Evolutionary conservation across 2,888 invertebrate species (phyloP).

Genomic region (Diarsia brunnea): DNA sequence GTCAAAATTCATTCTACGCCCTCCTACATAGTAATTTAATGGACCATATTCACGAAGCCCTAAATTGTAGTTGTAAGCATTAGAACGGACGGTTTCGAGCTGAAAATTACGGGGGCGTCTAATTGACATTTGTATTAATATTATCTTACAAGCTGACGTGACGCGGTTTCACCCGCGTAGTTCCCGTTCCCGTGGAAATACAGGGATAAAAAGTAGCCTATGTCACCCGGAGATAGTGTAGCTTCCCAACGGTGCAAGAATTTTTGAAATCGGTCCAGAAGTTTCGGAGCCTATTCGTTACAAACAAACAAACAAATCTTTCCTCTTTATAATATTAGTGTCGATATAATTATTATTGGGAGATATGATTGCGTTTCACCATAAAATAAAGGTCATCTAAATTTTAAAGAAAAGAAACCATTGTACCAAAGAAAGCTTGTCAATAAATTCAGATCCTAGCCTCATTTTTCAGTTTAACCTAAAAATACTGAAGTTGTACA

Average conservation of each 20-base stretch:
- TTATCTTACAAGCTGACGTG: too few relatives aligned
- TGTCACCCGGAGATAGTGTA: too few relatives aligned
- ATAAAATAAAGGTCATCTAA: background rate
- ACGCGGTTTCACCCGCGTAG: too few relatives aligned
- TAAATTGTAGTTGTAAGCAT: background rate
- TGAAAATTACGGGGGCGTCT: background rate
- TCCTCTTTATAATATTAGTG: too few relatives aligned
- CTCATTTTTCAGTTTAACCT: conserved; percentile 16
- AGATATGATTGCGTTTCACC: background rate
- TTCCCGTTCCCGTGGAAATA: too few relatives aligned
- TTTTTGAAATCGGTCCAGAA: too few relatives aligned
- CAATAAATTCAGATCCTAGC: background rate
- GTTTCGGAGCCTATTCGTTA: too few relatives aligned
- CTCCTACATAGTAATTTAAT: background rate
- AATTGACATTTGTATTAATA: background rate
- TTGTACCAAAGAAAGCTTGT: background rate
- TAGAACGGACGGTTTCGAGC: background rate
- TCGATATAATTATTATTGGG: too few relatives aligned
- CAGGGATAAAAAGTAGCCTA: too few relatives aligned
- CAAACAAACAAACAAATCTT: too few relatives aligned
- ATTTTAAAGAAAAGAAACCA: background rate
- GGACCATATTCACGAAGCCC: background rate
- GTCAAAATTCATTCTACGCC: background rate
- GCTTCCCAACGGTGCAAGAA: too few relatives aligned
- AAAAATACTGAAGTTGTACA: background rate